Conservation (phyloP, 2,113 vertebrate genomes). For the Bettongia penicillata region DNA sequence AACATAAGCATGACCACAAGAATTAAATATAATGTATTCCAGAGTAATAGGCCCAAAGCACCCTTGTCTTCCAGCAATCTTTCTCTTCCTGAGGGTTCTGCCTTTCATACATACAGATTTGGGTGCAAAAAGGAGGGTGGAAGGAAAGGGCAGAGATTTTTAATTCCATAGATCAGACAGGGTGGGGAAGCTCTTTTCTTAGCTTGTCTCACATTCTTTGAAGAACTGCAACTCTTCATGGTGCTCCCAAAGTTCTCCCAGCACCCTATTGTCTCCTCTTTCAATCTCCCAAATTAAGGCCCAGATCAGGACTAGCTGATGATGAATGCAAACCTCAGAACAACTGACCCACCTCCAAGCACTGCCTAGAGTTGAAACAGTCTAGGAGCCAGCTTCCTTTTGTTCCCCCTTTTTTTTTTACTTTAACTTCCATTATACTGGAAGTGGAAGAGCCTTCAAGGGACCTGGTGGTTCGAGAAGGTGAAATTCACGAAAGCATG, state of each 20-base stretch:
- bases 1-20: neutral
- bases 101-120: neutral
- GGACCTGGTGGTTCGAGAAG: neutral
- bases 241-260: neutral
- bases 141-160: neutral
- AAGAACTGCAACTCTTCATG: neutral
- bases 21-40: neutral
- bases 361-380: neutral
- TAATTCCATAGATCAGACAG: neutral
- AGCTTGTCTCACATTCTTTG: neutral
- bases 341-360: neutral
- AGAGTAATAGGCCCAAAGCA: neutral
- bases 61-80: neutral
- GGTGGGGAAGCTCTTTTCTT: neutral
- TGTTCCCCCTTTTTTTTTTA: neutral
- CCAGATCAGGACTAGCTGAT: neutral
- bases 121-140: neutral
- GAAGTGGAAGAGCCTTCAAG: neutral
- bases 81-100: conserved; percentile 17
- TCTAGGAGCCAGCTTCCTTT: neutral
- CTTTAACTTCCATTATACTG: neutral
- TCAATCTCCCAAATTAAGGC: neutral
- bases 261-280: neutral
- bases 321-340: neutral
- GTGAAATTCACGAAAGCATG: neutral